Conservation (phyloP, 2,888 invertebrate species). For the Arrhopalites spinosus region DNA sequence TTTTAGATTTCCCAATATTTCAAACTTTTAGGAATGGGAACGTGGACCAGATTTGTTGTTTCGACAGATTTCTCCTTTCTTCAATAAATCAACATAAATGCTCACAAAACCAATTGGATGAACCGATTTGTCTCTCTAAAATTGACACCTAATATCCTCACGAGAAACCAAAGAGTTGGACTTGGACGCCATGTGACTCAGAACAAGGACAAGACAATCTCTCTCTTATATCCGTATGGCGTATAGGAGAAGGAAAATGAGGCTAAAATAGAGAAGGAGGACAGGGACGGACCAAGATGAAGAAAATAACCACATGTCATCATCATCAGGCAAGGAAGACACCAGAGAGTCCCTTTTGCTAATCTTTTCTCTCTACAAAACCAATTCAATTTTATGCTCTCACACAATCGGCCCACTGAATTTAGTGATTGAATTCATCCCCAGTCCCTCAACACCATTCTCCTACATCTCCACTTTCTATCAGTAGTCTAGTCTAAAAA, state of each 20-base stretch:
- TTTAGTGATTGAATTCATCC: constrained; percentile 26
- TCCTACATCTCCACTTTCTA: no score
- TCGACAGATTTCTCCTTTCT: constrained; percentile 42
- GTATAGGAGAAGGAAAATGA: not conserved
- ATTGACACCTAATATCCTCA: constrained; percentile 56
- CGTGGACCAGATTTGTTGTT: constrained; percentile 40
- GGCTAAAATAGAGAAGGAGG: constrained; percentile 5
- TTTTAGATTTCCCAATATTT: constrained; percentile 54
- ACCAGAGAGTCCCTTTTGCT: constrained; percentile 2
- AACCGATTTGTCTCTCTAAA: constrained; percentile 57
- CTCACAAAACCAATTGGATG: constrained; percentile 56
- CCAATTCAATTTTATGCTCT: constrained; percentile 18
- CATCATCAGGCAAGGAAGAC: not conserved
- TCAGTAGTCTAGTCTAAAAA: no score
- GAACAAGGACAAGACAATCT: not conserved
- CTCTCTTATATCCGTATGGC: not conserved
- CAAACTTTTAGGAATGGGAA: constrained; percentile 41
- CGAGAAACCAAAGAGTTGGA: not conserved
- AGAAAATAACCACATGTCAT: constrained; percentile 16
- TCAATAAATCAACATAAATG: constrained; percentile 56
- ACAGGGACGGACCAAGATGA: constrained; percentile 14
- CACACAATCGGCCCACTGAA: constrained; percentile 20
- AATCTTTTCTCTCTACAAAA: constrained; percentile 13
- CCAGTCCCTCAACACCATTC: no score
- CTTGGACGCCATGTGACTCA: not conserved